These are phyloP conservation scores for Aphelenchoides besseyi DNA, from an alignment of 1,140 invertebrate species.

Conservation along the genomic window DNA sequence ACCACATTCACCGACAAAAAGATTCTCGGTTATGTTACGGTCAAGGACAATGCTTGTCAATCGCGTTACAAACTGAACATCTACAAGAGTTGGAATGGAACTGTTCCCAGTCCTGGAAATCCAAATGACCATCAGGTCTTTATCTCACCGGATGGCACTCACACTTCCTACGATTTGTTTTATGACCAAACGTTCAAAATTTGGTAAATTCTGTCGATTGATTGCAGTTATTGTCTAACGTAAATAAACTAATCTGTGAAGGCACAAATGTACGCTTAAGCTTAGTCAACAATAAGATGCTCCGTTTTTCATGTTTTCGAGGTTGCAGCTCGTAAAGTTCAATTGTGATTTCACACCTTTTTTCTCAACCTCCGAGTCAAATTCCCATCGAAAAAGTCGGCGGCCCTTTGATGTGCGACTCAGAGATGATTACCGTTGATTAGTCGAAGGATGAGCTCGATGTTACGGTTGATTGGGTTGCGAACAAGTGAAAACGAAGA, in stretches of 20 bases:
- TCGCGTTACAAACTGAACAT: constrained; percentile 1
- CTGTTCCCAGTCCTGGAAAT: background rate
- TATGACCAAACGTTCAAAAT: background rate
- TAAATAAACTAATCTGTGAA: background rate
- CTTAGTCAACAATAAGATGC: background rate
- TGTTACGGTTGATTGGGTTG: too few species aligned
- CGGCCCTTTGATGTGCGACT: too few species aligned
- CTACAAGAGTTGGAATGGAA: background rate
- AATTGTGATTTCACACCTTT: background rate
- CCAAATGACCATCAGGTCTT: background rate
- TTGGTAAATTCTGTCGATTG: background rate
- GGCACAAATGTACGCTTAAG: background rate
- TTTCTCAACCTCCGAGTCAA: too few species aligned
- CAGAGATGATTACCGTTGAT: too few species aligned
- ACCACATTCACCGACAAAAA: background rate
- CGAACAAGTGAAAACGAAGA: too few species aligned
- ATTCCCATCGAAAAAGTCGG: too few species aligned
- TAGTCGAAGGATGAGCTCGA: too few species aligned
- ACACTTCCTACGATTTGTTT: background rate
- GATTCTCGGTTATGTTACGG: background rate
- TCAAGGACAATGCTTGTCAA: background rate
- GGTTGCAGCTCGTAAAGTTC: background rate
- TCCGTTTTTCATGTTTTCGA: background rate
- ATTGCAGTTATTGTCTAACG: background rate
- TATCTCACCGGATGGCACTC: background rate